Percentiles rank a stretch among this genome's conserved stretches.
These are phyloP conservation scores for Huso huso DNA, from an alignment of 2,797 vertebrate genomes.

Conservation along the genomic window DNA sequence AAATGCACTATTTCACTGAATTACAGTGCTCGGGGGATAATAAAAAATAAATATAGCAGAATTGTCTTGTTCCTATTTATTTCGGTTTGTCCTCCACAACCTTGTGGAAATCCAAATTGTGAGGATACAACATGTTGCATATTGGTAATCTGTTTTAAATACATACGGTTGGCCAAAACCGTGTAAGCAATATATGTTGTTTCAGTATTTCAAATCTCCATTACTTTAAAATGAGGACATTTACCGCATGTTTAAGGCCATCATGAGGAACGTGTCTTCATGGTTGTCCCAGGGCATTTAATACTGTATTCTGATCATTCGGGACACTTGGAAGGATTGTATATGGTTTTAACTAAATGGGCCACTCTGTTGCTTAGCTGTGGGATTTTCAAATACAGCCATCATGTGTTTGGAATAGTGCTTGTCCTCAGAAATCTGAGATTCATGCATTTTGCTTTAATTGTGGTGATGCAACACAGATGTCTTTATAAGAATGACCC, in stretches of 20 bases:
- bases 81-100: neutral
- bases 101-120: neutral
- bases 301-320: neutral
- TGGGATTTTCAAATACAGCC: neutral
- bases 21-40: constrained; percentile 23
- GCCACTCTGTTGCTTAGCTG: neutral
- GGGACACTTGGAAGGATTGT: neutral
- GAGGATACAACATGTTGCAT: neutral
- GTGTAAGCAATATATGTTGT: neutral
- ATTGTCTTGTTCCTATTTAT: neutral
- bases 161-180: neutral
- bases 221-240: neutral
- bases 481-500: constrained; percentile 14
- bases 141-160: neutral
- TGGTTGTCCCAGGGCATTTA: neutral
- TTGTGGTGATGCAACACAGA: constrained; percentile 20
- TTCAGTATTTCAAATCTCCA: neutral
- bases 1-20: constrained; percentile 23
- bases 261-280: neutral
- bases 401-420: constrained; percentile 1
- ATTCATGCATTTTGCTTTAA: constrained; percentile 19
- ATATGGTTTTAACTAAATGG: neutral
- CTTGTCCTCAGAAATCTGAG: constrained; percentile 10
- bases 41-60: constrained; percentile 7
- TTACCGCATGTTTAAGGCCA: too few species aligned